phyloP scores from a whole-genome alignment of 2,113 vertebrate species.

The Cyanocitta stelleri region DNA sequence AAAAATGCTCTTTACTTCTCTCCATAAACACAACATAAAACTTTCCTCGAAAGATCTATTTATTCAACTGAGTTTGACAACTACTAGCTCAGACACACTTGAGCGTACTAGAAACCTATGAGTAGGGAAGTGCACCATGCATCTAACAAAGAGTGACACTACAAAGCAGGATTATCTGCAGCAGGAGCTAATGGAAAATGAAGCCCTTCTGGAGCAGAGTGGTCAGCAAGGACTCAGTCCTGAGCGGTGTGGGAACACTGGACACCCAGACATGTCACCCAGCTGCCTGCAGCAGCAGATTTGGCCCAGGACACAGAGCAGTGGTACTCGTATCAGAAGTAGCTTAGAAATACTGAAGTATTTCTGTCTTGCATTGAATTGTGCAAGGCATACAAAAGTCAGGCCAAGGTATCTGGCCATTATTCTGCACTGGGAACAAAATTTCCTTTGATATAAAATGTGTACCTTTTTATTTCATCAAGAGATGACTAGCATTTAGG shows the following conservation, averaged over 20 bases:
- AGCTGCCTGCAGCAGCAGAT: not conserved
- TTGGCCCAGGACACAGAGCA: not conserved
- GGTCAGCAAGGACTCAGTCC: not conserved
- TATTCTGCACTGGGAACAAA: not conserved
- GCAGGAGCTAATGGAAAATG: not conserved
- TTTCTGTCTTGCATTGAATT: not conserved
- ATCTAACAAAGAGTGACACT: not conserved
- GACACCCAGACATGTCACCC: not conserved
- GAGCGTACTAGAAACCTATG: slow-evolving; percentile 1
- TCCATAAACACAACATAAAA: not conserved
- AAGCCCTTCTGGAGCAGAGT: not conserved
- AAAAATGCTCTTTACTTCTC: slow-evolving; percentile 40
- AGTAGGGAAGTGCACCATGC: not conserved
- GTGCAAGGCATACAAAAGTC: not conserved
- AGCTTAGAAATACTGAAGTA: not conserved
- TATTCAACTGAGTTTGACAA: not conserved
- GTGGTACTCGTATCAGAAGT: not conserved
- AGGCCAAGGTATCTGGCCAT: not conserved
- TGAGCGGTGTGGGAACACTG: not conserved
- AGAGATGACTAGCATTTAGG: slow-evolving; percentile 30
- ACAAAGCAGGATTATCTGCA: not conserved
- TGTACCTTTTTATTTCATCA: slow-evolving; percentile 46
- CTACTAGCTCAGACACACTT: slow-evolving; percentile 14
- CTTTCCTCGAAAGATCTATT: slow-evolving; percentile 34
- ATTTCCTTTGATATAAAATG: slow-evolving; percentile 45